Percentiles rank a stretch among this genome's conserved stretches.
phyloP scores from a whole-genome alignment of 2,888 invertebrate genomes.

The Leucoma salicis region DNA sequence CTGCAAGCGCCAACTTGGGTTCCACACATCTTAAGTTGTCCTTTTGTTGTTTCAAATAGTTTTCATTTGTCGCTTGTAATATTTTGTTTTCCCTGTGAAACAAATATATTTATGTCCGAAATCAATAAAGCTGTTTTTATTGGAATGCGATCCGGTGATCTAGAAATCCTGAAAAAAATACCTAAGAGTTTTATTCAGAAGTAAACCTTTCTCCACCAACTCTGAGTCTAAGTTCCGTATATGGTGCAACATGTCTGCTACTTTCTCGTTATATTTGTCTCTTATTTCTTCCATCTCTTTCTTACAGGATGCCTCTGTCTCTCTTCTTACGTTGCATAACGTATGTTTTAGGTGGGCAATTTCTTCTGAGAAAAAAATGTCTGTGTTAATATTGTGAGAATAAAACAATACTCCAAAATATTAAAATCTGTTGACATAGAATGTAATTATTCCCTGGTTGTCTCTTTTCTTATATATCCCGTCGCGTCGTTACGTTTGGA shows the following conservation, averaged over 20 bases:
- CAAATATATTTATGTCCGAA: neutral
- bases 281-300: constrained; percentile 82
- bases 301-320: constrained; percentile 79
- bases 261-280: constrained; percentile 81
- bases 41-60: constrained; percentile 60
- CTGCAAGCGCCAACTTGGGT: constrained; percentile 72
- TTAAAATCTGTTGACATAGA: too few relatives aligned
- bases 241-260: constrained; percentile 79
- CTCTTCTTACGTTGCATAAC: constrained; percentile 77
- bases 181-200: constrained; percentile 77
- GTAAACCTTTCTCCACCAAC: constrained; percentile 77
- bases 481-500: too few relatives aligned
- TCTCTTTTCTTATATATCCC: too few relatives aligned
- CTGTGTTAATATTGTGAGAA: too few relatives aligned
- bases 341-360: constrained; percentile 73
- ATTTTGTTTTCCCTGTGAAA: constrained; percentile 74
- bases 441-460: too few relatives aligned
- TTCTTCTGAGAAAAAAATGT: constrained; percentile 67
- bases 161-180: constrained; percentile 17
- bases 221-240: constrained; percentile 81
- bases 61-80: constrained; percentile 74
- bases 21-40: constrained; percentile 49
- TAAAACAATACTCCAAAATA: too few relatives aligned
- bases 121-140: too few relatives aligned
- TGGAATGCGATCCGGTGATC: too few relatives aligned